Evolutionary conservation across 2,113 vertebrate species (phyloP), one percentile per base, ranked within the genome.

Genomic region (Emberiza fucata): DNA sequence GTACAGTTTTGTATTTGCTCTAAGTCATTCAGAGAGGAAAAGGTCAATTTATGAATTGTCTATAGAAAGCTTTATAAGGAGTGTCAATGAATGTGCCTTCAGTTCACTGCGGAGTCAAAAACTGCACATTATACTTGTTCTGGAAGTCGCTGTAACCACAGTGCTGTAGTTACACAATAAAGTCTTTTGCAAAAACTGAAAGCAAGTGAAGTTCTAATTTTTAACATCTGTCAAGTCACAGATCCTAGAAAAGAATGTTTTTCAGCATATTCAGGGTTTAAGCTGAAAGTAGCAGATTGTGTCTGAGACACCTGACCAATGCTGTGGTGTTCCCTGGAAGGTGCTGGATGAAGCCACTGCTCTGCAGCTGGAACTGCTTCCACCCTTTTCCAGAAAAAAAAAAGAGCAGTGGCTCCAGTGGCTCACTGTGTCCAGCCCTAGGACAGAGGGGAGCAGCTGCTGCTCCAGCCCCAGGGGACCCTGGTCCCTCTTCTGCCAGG

Each of bases 11-110:
- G 48, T 95, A 95, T 92, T 84, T 84, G 90, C 71, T 81, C 37
- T 3, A 33, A 80, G 50, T 65, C 50, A 37, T 66, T 57, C 50
- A 45, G 78, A 80, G 79, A 90, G 57, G 64, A 80, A 60, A 75
- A 66, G 50, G 47, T 80, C 63, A 51, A 11, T 70, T 66, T 88
- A 81, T 47, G 25, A 89, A 54, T 35, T 73, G 71, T 79, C 60
- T 37, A 48, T 17, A 68, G 86, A 75, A 77, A 92, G 80, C 92
- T 95, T 91, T 91, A 75, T 51, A 75, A 24, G n/a, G 31, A 35
- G 68, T 72, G 89, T 90, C 11, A 3, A 90, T 95, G 81, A 92
- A 95, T 31, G 97, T 97, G 97, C 97, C 97, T 97, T 97, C 93
- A 24, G 73, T 81, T 89, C 92, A 70, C 86, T 48, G 81, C 48